Conservation (phyloP, 2,113 vertebrate genomes). For the Thinocorus orbignyianus region DNA sequence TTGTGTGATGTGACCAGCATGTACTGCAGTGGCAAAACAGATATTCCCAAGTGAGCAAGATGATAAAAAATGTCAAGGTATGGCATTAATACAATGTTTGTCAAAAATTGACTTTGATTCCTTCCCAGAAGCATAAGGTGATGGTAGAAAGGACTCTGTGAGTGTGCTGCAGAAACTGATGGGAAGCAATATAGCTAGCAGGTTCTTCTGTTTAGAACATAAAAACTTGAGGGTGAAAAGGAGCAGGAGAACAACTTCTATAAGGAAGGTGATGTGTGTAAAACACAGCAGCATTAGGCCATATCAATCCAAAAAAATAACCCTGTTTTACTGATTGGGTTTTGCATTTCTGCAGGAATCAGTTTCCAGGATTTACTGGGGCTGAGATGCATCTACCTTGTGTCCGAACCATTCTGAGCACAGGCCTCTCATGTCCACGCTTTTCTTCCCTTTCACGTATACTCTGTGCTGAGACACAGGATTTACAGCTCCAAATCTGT, state of each 20-base stretch:
- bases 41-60: not conserved
- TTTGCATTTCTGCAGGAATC: not conserved
- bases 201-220: not conserved
- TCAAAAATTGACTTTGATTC: not conserved
- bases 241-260: not conserved
- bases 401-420: not conserved
- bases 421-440: not conserved
- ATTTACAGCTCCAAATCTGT: not conserved
- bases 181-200: not conserved
- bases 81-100: not conserved
- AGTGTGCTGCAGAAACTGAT: not conserved
- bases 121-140: rapidly evolving
- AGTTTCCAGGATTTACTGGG: not conserved
- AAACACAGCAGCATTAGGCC: not conserved
- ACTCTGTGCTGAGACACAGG: not conserved
- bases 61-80: not conserved
- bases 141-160: not conserved
- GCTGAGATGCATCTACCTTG: not conserved
- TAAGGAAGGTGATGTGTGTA: not conserved
- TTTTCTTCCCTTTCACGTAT: not conserved
- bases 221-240: not conserved
- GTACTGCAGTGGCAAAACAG: not conserved
- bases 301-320: not conserved
- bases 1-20: not conserved
- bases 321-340: not conserved